Percentiles rank a stretch among this genome's conserved stretches.
Conservation (phyloP, 2,888 invertebrate species). For the Nemapogon koenigi region DNA sequence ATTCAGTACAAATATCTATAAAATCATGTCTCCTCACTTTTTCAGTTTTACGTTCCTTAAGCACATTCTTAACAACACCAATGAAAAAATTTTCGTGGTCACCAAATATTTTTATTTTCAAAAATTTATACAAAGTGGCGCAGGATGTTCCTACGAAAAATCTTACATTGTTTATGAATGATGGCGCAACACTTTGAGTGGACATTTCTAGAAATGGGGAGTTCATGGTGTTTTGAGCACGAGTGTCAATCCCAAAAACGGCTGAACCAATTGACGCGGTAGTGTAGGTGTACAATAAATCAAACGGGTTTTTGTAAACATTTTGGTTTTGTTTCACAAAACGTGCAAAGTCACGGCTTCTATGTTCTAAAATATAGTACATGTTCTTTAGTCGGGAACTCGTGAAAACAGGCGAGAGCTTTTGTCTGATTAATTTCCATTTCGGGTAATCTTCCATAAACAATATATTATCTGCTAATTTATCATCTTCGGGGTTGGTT, state of each 20-base stretch:
- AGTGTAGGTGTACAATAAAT: slow-evolving; percentile 31
- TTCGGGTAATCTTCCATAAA: slow-evolving; percentile 31
- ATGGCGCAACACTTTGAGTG: slow-evolving; percentile 25
- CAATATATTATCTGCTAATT: slow-evolving; percentile 32
- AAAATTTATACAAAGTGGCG: slow-evolving; percentile 25
- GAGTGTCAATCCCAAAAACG: slow-evolving; percentile 45
- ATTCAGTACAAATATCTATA: slow-evolving; percentile 32
- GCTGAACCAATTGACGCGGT: slow-evolving; percentile 38
- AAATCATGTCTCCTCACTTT: slow-evolving; percentile 29
- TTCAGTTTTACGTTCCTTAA: slow-evolving; percentile 24
- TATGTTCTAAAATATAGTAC: slow-evolving; percentile 36
- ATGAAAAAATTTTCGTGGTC: slow-evolving; percentile 36
- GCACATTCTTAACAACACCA: slow-evolving; percentile 30
- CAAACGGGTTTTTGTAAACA: slow-evolving; percentile 25
- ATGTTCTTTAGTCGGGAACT: slow-evolving; percentile 40
- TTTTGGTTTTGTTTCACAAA: slow-evolving; percentile 24
- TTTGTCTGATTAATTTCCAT: slow-evolving; percentile 43
- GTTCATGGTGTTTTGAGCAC: slow-evolving; percentile 33
- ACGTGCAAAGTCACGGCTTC: slow-evolving; percentile 32
- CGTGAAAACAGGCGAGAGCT: slow-evolving; percentile 42
- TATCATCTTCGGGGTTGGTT: slow-evolving; percentile 26
- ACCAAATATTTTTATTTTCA: slow-evolving; percentile 32
- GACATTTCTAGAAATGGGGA: slow-evolving; percentile 34
- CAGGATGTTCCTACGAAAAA: slow-evolving; percentile 21
- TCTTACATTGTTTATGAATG: slow-evolving; percentile 20